Base-by-base conservation (phyloP, 2,888 invertebrate genomes). In the Sicus ferrugineus region DNA sequence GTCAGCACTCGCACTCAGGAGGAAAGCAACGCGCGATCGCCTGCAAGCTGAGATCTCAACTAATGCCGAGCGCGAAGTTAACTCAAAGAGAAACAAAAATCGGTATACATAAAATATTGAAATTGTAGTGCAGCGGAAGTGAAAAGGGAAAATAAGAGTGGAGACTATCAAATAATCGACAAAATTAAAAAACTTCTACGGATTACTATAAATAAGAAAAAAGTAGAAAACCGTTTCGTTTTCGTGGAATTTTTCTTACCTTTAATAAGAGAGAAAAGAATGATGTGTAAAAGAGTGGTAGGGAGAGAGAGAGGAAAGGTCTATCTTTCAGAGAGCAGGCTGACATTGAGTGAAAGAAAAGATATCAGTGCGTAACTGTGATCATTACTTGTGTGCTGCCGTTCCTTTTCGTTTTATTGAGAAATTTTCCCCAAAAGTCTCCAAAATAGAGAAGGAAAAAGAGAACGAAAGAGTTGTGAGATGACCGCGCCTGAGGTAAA, bases 111-210 rank as follows among this genome's bases (percentile, higher is more conserved):
- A 30, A 31, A 46, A 59, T 59, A 67, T 68, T 28, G 3, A 62
- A 67, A 68, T 68, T 21, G 34, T 54, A 68, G 28, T 63, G 28
- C 54, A 63, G 30, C 68, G 68, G 68, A 68, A 63, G 31, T 68
- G 68, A 52, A 54, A 26, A 26, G 30, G 38, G 34, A 34, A 34
- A 34, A 34, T 34, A 34, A 34, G 14, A 9, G 34, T 14, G 1
- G 14, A 34, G 34, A 34, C 1, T 14, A 34, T 34, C 7, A 34
- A 14, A 34, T 34, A 34, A 34, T 34, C 34, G 7, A 14, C 14
- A 42, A 42, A n/a, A 42, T 4, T 16, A 14, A 4, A 42, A 14
- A 16, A 4, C 3, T 42, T 42, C 2, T 42, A 16, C n/a, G 42
- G 0, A n/a, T n/a, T n/a, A n/a, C n/a, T n/a, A n/a, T n/a, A n/a